A percentile compares a stretch with the other conserved stretches of the same genome.
These are phyloP conservation scores for Beris morrisii DNA, from an alignment of 2,888 invertebrate genomes.

Conservation along the genomic window DNA sequence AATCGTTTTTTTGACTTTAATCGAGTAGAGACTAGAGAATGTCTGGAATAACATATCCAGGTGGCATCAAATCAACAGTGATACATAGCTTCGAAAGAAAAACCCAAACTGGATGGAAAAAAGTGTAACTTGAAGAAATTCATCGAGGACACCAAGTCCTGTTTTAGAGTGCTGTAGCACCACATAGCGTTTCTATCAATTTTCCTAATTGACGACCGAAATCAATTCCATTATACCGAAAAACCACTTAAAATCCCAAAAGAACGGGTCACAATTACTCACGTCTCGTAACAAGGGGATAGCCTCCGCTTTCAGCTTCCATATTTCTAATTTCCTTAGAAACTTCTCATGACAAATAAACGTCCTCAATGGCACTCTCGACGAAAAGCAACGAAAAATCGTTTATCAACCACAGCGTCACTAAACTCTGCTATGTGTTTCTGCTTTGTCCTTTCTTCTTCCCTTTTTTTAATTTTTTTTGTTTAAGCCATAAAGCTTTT, in stretches of 20 bases:
- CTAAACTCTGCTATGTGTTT: conserved; percentile 1
- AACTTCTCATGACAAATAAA: conserved; percentile 30
- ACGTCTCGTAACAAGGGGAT: conserved; percentile 8
- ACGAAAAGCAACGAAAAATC: conserved; percentile 32
- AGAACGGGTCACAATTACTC: conserved; percentile 21
- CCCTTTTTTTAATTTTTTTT: neutral
- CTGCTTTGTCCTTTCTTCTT: neutral
- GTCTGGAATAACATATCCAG: too few relatives aligned
- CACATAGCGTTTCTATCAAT: neutral
- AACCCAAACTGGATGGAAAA: too few relatives aligned
- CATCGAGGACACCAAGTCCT: too few relatives aligned
- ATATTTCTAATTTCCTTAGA: conserved; percentile 28
- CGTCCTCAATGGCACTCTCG: conserved; percentile 21
- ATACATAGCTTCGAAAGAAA: too few relatives aligned
- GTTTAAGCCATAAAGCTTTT: too few relatives aligned
- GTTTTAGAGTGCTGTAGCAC: too few relatives aligned
- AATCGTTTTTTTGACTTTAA: too few relatives aligned
- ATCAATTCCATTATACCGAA: too few relatives aligned
- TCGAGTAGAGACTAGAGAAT: too few relatives aligned
- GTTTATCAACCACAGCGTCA: conserved; percentile 28
- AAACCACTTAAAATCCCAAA: conserved; percentile 27
- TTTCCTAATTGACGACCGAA: neutral
- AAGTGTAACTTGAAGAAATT: too few relatives aligned
- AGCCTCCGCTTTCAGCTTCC: conserved; percentile 5
- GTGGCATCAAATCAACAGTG: too few relatives aligned